These are phyloP conservation scores for Pterois miles DNA, from an alignment of 2,797 vertebrate species.

Conservation along the genomic window DNA sequence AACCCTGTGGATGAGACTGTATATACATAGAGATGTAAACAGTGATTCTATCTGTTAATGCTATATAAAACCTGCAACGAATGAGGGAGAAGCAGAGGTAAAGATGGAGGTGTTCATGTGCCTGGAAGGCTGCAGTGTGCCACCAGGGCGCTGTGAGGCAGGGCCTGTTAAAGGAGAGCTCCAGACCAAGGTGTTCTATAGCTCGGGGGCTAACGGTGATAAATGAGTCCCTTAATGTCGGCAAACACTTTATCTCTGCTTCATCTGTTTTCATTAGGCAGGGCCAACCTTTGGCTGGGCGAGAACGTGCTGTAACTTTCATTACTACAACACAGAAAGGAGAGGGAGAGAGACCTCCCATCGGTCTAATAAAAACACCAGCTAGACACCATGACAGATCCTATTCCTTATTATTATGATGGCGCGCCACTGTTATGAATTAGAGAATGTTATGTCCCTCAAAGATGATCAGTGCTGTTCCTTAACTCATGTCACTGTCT, in stretches of 20 bases:
- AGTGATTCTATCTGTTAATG: not conserved
- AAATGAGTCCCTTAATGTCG: slow-evolving; percentile 88
- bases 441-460: slow-evolving; percentile 48
- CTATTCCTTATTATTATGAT: slow-evolving; percentile 72
- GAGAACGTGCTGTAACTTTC: slow-evolving; percentile 83
- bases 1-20: not conserved
- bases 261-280: slow-evolving; percentile 91
- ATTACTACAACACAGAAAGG: slow-evolving; percentile 74
- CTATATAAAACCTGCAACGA: not conserved
- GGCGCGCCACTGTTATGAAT: slow-evolving; percentile 52
- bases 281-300: slow-evolving; percentile 85
- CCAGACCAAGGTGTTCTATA: slow-evolving; percentile 84
- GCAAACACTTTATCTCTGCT: slow-evolving; percentile 90
- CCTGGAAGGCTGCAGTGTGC: slow-evolving; percentile 60
- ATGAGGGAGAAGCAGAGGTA: slow-evolving; percentile 13
- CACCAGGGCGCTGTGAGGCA: slow-evolving; percentile 72
- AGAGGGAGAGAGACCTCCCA: slow-evolving; percentile 70
- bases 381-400: slow-evolving; percentile 68
- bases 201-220: slow-evolving; percentile 87
- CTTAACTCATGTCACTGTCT: not conserved
- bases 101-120: slow-evolving; percentile 50
- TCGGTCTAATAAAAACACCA: slow-evolving; percentile 77
- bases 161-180: slow-evolving; percentile 75
- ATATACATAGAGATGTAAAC: not conserved
- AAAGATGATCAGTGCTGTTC: slow-evolving; percentile 46